phyloP scores from a whole-genome alignment of 2,113 vertebrate genomes.

The Procavia capensis region DNA sequence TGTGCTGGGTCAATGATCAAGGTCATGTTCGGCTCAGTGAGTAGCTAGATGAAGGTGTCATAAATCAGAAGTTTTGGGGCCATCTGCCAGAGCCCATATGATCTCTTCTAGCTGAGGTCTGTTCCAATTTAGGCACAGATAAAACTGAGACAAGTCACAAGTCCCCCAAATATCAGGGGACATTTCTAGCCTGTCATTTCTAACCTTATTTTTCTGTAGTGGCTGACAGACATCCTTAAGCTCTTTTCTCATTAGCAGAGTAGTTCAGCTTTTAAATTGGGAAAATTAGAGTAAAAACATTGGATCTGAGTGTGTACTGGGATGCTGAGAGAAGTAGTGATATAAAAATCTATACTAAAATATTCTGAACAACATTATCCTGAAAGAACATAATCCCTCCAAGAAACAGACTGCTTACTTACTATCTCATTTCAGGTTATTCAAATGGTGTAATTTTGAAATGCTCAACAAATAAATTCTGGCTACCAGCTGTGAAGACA shows the following conservation, averaged over 20 bases:
- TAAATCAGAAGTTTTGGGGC: conserved; percentile 51
- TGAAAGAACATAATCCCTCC: neutral
- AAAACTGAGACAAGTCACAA: neutral
- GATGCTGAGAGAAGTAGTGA: neutral
- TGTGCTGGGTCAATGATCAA: conserved; percentile 49
- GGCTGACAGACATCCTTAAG: conserved; percentile 9
- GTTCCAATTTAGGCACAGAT: neutral
- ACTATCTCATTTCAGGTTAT: neutral
- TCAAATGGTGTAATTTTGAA: conserved; percentile 6
- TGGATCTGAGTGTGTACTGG: neutral
- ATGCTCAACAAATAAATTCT: neutral
- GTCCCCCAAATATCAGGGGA: neutral
- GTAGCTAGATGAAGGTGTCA: neutral
- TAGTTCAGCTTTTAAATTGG: neutral
- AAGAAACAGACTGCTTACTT: neutral
- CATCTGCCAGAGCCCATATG: neutral
- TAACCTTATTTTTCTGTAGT: conserved; percentile 22
- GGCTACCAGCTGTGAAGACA: neutral
- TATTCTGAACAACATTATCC: neutral
- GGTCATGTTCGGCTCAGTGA: conserved; percentile 46
- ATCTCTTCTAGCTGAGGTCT: conserved; percentile 34
- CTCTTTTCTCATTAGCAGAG: conserved; percentile 10
- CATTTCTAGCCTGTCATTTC: neutral
- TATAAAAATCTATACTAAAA: too few species aligned
- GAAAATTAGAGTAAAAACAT: neutral